Conservation (phyloP, 2,888 invertebrate genomes). For the Augiades crinisus region DNA sequence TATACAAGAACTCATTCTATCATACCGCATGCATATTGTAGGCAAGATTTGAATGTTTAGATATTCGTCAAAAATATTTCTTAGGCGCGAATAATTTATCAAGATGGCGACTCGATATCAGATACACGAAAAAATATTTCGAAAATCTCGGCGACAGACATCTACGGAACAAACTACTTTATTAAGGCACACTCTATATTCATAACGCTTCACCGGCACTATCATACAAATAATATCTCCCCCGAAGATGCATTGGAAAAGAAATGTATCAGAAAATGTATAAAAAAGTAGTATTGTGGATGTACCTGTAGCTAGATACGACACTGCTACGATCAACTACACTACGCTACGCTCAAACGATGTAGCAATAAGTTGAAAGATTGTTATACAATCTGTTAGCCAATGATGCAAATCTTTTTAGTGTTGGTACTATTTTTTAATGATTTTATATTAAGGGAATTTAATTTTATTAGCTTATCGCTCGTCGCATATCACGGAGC, state of each 20-base stretch:
- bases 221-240: constrained; percentile 78
- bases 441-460: no score
- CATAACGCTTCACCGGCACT: constrained; percentile 76
- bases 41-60: no score
- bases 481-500: background rate
- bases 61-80: constrained; percentile 1
- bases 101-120: constrained; percentile 32
- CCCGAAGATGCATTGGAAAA: constrained; percentile 77
- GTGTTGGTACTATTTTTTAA: no score
- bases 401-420: no score
- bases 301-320: constrained; percentile 36
- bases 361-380: no score
- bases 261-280: constrained; percentile 81
- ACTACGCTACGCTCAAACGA: no score
- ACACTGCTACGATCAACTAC: no score
- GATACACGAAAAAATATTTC: constrained; percentile 38
- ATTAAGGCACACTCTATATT: constrained; percentile 79
- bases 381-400: no score
- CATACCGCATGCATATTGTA: no score
- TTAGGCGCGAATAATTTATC: constrained; percentile 8
- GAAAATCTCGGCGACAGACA: constrained; percentile 35
- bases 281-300: constrained; percentile 67
- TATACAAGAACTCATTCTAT: no score
- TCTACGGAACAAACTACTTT: constrained; percentile 60
- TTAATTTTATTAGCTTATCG: background rate